Evolutionary conservation across 2,113 vertebrate species (phyloP).

Genomic region (Gobio gobio): DNA sequence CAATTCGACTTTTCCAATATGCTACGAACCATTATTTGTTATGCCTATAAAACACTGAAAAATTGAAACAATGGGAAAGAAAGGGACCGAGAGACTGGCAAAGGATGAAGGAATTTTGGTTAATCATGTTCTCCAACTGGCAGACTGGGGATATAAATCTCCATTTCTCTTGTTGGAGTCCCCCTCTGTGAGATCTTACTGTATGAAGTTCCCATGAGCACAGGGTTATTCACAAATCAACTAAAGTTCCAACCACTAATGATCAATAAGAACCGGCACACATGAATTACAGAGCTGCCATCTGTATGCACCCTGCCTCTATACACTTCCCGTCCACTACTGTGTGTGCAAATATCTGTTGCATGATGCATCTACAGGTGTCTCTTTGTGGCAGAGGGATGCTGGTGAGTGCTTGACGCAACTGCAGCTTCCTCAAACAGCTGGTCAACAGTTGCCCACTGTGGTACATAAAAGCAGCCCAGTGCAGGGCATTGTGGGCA

Average conservation of each 20-base stretch:
- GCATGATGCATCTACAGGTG: constrained; percentile 46
- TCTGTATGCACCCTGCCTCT: neutral
- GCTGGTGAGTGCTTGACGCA: constrained; percentile 62
- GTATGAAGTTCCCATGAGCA: constrained; percentile 14
- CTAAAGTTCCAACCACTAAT: constrained; percentile 32
- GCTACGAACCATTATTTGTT: neutral
- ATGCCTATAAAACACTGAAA: constrained; percentile 9
- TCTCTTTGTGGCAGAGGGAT: constrained; percentile 47
- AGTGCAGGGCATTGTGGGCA: constrained; percentile 67
- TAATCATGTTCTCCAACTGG: constrained; percentile 30
- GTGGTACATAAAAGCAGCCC: constrained; percentile 87
- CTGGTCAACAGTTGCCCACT: constrained; percentile 88
- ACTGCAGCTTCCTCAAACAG: constrained; percentile 81
- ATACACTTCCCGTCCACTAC: neutral
- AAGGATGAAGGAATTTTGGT: neutral
- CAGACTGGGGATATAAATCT: constrained; percentile 41
- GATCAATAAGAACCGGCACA: constrained; percentile 28
- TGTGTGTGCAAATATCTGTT: constrained; percentile 23
- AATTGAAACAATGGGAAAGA: neutral
- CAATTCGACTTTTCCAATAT: neutral
- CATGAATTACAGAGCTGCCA: constrained; percentile 8
- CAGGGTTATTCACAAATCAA: constrained; percentile 32
- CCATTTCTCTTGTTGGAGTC: constrained; percentile 25
- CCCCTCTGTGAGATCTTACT: constrained; percentile 24
- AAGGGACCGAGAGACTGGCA: neutral